Evolutionary conservation across 2,888 invertebrate species (phyloP).

Genomic region (Dicycla oo): DNA sequence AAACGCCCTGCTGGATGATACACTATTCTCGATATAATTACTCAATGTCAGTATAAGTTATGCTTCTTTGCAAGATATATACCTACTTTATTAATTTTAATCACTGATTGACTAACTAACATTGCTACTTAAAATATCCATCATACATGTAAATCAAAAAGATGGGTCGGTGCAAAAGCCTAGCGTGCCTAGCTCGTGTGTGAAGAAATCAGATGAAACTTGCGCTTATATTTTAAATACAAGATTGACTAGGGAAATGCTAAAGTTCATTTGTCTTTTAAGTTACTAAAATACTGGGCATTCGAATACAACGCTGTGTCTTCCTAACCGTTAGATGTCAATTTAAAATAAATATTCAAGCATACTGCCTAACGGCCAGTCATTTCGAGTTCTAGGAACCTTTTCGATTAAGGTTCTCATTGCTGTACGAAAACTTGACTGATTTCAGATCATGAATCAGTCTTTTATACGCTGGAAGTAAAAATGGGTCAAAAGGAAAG

Average conservation of each 20-base stretch:
- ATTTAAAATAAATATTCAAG: conserved; percentile 6
- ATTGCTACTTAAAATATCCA: conserved; percentile 1
- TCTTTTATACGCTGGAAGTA: background rate
- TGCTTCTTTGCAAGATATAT: background rate
- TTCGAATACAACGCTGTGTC: conserved; percentile 17
- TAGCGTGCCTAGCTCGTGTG: too few species aligned
- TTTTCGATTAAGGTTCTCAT: background rate
- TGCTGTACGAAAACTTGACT: background rate
- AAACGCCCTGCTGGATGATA: conserved; percentile 2
- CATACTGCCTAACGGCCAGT: background rate
- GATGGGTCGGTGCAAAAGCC: background rate
- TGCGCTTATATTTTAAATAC: conserved; percentile 14
- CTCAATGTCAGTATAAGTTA: conserved; percentile 1
- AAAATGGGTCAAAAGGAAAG: background rate
- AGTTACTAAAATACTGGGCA: conserved; percentile 42
- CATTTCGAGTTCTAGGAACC: background rate
- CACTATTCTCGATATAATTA: conserved; percentile 2
- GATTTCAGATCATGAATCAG: background rate
- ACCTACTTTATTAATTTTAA: background rate
- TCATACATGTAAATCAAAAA: conserved; percentile 26
- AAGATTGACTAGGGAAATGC: background rate
- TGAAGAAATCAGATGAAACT: background rate
- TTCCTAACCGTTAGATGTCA: conserved; percentile 3
- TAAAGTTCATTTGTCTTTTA: conserved; percentile 6
- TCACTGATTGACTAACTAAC: background rate